These are phyloP conservation scores for Hemiprocne comata DNA, from an alignment of 2,113 vertebrate species.

Conservation along the genomic window DNA sequence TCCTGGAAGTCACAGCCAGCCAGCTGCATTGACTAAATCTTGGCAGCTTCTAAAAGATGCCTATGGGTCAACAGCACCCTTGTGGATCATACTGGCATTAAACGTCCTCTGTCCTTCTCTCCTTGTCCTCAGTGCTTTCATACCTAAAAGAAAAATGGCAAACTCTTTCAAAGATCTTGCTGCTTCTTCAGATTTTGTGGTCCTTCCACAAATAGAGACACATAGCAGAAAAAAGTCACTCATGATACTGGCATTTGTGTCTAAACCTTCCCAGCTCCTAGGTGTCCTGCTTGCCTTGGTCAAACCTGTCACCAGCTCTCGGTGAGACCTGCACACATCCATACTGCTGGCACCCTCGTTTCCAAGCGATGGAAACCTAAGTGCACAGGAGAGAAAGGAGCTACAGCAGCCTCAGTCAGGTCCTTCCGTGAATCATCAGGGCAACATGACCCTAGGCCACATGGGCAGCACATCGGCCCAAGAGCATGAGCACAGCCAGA, in stretches of 20 bases:
- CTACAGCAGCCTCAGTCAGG: neutral
- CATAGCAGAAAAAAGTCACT: neutral
- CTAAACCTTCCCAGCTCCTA: neutral
- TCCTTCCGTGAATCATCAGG: neutral
- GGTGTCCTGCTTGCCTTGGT: neutral
- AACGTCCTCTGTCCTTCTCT: neutral
- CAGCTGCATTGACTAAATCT: neutral
- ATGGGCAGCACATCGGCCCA: fast-evolving
- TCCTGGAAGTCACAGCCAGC: neutral
- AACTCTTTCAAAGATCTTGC: neutral
- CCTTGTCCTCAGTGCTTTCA: neutral
- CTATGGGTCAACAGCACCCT: neutral
- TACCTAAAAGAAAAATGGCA: neutral
- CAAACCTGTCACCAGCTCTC: neutral
- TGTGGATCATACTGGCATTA: neutral
- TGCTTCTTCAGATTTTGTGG: neutral
- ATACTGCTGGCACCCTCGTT: neutral
- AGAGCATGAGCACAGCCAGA: neutral
- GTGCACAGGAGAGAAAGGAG: neutral
- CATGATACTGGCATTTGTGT: neutral
- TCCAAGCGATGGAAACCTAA: neutral
- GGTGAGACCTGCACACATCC: fast-evolving
- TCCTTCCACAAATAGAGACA: neutral
- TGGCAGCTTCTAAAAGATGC: neutral
- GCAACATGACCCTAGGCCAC: fast-evolving